These are phyloP conservation scores for Ascidia mentula DNA, from an alignment of 23 tunicate species.

Conservation along the genomic window DNA sequence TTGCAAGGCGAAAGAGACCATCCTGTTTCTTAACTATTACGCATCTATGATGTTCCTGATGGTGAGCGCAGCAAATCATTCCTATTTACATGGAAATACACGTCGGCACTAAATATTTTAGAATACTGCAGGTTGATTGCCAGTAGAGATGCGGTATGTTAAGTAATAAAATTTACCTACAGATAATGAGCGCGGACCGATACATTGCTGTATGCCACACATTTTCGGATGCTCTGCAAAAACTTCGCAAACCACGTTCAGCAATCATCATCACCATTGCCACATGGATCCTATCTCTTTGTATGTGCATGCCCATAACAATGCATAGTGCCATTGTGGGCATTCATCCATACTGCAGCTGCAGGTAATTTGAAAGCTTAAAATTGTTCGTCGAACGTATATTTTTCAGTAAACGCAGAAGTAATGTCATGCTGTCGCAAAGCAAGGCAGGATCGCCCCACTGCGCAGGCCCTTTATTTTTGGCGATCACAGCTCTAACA, in stretches of 20 bases:
- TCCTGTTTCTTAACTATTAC: conserved; percentile 40
- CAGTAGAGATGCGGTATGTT: too few relatives aligned
- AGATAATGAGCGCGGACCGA: conserved; percentile 79
- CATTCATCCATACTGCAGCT: conserved; percentile 49
- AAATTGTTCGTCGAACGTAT: too few relatives aligned
- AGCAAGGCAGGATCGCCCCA: too few relatives aligned
- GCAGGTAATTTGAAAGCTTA: too few relatives aligned
- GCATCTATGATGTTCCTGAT: conserved; percentile 42
- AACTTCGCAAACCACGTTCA: conserved; percentile 27
- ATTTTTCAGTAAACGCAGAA: too few relatives aligned
- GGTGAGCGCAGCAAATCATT: conserved; percentile 17
- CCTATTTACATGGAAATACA: neutral
- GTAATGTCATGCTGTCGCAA: too few relatives aligned
- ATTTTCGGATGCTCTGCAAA: conserved; percentile 44
- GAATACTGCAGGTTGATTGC: neutral
- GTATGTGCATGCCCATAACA: conserved; percentile 69
- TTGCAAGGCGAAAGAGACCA: conserved; percentile 39
- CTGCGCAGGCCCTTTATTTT: too few relatives aligned
- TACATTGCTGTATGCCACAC: conserved; percentile 86
- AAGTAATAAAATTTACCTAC: too few relatives aligned
- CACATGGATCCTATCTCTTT: conserved; percentile 39
- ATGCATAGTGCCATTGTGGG: conserved; percentile 50
- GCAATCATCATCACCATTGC: conserved; percentile 41
- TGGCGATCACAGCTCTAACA: too few relatives aligned
- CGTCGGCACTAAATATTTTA: neutral